phyloP scores from a whole-genome alignment of 2,797 vertebrate genomes.

The Pangasius krempfi region DNA sequence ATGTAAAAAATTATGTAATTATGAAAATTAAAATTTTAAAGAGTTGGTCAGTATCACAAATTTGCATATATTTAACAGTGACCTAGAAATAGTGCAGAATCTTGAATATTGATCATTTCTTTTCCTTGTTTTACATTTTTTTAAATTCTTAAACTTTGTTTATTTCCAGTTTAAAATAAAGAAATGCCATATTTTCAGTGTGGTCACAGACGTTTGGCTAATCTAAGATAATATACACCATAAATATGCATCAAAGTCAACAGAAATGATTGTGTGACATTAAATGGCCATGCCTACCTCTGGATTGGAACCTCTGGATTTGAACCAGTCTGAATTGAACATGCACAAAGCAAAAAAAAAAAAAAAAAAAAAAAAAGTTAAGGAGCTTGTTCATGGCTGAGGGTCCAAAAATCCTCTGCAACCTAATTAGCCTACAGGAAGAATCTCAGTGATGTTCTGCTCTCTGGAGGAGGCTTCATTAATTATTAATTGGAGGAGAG shows the following conservation, averaged over 20 bases:
- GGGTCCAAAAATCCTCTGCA: neutral
- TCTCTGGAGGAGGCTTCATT: neutral
- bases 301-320: neutral
- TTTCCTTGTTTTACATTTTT: neutral
- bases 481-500: neutral
- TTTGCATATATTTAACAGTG: neutral
- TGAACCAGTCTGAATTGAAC: neutral
- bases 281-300: too few species aligned
- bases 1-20: too few species aligned
- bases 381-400: neutral
- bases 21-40: too few species aligned
- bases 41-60: too few species aligned
- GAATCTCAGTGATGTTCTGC: neutral
- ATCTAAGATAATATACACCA: neutral
- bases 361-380: neutral
- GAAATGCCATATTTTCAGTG: neutral
- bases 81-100: neutral
- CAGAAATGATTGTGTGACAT: neutral
- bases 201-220: neutral
- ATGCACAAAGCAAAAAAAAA: neutral
- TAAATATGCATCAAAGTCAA: neutral
- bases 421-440: neutral
- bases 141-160: neutral
- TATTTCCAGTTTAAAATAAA: too few species aligned
- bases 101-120: neutral